phyloP scores from a whole-genome alignment of 2,797 vertebrate species.

The Pempheris klunzingeri region DNA sequence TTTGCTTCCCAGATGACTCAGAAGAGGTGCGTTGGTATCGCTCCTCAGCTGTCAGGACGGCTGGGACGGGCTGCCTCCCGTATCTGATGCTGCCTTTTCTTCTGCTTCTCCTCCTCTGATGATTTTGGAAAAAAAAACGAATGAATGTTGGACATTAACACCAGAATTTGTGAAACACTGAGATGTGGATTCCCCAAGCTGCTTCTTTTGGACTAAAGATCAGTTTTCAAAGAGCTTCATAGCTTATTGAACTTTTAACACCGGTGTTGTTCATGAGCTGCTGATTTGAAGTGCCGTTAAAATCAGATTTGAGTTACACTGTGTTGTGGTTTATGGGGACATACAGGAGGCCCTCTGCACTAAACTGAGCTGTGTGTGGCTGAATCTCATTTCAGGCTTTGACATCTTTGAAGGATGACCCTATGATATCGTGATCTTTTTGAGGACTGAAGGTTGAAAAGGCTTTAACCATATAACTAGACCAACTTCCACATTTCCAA shows the following conservation, averaged over 20 bases:
- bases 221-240: not conserved
- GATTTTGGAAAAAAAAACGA: accelerated
- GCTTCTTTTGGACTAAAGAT: not conserved
- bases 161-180: not conserved
- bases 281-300: too few species aligned
- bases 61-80: conserved; percentile 34
- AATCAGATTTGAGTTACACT: too few species aligned
- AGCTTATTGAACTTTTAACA: not conserved
- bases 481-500: too few species aligned
- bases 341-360: not conserved
- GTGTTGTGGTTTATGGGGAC: not conserved
- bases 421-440: not conserved
- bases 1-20: conserved; percentile 73
- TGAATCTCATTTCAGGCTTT: not conserved
- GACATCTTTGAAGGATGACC: not conserved
- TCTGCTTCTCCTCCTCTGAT: conserved; percentile 54
- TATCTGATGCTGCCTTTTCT: conserved; percentile 43
- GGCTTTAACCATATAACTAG: not conserved
- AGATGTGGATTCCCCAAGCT: not conserved
- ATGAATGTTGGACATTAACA: not conserved
- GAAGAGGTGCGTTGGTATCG: conserved; percentile 79
- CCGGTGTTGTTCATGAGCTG: not conserved
- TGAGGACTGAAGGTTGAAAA: not conserved
- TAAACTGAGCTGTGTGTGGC: not conserved
- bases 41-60: conserved; percentile 69